Evolutionary conservation across 2,888 invertebrate species (phyloP).

Genomic region (Melanostoma scalare): DNA sequence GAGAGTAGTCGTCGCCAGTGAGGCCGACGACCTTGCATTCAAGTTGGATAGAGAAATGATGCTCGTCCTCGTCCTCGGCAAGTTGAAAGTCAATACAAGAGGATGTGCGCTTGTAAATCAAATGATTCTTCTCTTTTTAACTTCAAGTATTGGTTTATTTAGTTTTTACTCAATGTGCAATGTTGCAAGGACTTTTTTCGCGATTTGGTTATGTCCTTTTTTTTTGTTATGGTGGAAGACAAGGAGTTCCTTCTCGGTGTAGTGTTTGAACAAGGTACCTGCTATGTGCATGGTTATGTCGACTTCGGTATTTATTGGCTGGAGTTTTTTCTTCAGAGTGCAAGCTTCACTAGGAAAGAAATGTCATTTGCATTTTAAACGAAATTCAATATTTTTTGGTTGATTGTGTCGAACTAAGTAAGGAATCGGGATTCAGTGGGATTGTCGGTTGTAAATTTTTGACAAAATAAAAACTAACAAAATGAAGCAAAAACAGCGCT

Average conservation of each 20-base stretch:
- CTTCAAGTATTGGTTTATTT: constrained; percentile 69
- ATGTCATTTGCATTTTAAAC: constrained; percentile 67
- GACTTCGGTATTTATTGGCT: constrained; percentile 57
- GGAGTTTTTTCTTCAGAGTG: constrained; percentile 10
- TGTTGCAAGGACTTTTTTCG: constrained; percentile 61
- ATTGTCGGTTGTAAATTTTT: neutral
- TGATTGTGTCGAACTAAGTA: neutral
- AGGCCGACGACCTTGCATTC: constrained; percentile 65
- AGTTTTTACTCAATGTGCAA: constrained; percentile 66
- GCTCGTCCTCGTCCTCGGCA: constrained; percentile 13
- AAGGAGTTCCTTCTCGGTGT: neutral
- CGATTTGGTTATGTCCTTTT: constrained; percentile 12
- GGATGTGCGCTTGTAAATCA: constrained; percentile 72
- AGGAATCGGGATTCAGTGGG: constrained; percentile 23
- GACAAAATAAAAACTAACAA: no score
- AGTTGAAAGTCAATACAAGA: constrained; percentile 67
- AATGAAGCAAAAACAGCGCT: no score
- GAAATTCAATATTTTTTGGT: constrained; percentile 52
- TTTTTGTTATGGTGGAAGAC: constrained; percentile 9
- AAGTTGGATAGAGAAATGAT: constrained; percentile 25
- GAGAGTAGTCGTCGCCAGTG: constrained; percentile 47
- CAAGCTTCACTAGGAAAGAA: constrained; percentile 3
- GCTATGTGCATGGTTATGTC: constrained; percentile 48
- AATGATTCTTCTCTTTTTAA: constrained; percentile 55
- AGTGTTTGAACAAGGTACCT: constrained; percentile 53